Evolutionary conservation across 2,888 invertebrate genomes (phyloP), one percentile per base, ranked within the genome.

Genomic region (Punctoribates punctum): DNA sequence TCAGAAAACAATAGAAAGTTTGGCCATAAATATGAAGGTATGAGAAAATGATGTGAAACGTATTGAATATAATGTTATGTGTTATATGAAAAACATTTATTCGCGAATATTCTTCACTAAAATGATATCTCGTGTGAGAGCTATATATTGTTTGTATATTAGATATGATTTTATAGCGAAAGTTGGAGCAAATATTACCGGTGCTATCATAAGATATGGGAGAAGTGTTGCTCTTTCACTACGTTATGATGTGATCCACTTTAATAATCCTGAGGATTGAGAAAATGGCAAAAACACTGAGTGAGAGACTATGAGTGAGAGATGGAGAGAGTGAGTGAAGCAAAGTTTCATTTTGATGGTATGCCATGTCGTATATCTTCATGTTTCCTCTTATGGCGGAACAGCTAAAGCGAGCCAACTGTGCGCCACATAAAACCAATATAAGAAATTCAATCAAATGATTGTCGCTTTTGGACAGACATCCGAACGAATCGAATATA

Each of bases 291-390:
- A 20, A 62, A 25, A 9, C 27, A 27, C 15, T 15, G 27, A 13
- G 8, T 15, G 20, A 54, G 9, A 54, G 11, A 54, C 6, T 27
- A 74, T 65, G 60, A 38, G 46, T 34, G 70, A 65, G 70, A 74
- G 60, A 67, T 20, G 29, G 77, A 73, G 73, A 51, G 74, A 77
- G 73, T 48, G 20, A 67, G 70, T 34, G 72, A 29, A 29, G 29
- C 27, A 62, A 20, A 62, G 27, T 20, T 38, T 38, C 67, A 67
- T 67, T 67, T 38, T 67, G 34, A 67, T 42, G 67, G 38, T 29
- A 67, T 11, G 42, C 38, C 34, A 38, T 42, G 67, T 67, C 67
- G 34, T 23, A 6, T 27, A 20, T 60, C 67, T 34, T 67, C n/a
- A 38, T 17, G 67, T 67, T 67, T 38, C 67, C 38, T 62, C 62